phyloP scores from a whole-genome alignment of 2,797 vertebrate genomes.

The Galago senegalensis region DNA sequence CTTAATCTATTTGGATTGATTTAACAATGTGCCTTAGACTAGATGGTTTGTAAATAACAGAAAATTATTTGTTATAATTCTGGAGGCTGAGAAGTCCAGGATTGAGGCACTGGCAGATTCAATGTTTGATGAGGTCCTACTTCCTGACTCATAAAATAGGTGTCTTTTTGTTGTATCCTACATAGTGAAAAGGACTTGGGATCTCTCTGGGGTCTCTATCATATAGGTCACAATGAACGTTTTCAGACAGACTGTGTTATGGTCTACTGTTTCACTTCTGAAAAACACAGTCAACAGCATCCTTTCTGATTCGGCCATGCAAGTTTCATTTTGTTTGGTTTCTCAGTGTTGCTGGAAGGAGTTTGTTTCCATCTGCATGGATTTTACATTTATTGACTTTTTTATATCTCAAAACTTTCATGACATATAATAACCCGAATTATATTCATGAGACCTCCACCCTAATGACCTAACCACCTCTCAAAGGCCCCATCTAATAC shows the following conservation, averaged over 20 bases:
- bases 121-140: neutral
- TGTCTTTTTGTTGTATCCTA: neutral
- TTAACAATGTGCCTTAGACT: neutral
- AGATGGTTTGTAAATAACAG: neutral
- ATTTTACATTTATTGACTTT: too few relatives aligned
- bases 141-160: neutral
- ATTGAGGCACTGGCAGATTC: neutral
- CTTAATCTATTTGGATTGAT: neutral
- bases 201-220: neutral
- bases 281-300: too few relatives aligned
- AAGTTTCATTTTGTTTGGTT: too few relatives aligned
- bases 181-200: neutral
- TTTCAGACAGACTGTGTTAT: too few relatives aligned
- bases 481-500: neutral
- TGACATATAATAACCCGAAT: neutral
- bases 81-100: neutral
- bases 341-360: too few relatives aligned
- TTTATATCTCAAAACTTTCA: too few relatives aligned
- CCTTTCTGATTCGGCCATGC: too few relatives aligned
- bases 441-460: neutral
- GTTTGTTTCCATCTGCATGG: too few relatives aligned
- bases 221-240: too few relatives aligned
- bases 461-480: neutral
- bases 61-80: neutral
- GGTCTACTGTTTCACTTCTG: too few relatives aligned